Evolutionary conservation across 2,797 vertebrate species (phyloP).

Genomic region (Lutjanus argentimaculatus): DNA sequence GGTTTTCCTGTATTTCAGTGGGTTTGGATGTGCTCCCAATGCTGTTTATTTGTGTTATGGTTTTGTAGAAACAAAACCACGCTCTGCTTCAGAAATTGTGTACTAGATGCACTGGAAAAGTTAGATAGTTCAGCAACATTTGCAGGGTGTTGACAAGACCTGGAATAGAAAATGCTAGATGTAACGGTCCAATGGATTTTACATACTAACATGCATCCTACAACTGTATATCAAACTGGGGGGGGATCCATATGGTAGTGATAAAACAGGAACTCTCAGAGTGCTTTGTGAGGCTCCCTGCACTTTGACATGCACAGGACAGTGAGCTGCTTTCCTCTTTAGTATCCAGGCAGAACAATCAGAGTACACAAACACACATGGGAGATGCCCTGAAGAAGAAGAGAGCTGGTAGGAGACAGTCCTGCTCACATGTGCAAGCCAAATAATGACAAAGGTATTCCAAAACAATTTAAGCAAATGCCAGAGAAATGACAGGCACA

Average conservation of each 20-base stretch:
- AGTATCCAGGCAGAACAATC: constrained; percentile 24
- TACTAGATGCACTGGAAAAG: not conserved
- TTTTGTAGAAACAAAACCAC: constrained; percentile 30
- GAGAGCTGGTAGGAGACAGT: constrained; percentile 5
- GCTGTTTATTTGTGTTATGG: constrained; percentile 54
- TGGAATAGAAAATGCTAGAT: constrained; percentile 8
- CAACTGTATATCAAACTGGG: constrained; percentile 10
- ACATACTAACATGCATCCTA: constrained; percentile 17
- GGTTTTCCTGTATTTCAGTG: constrained; percentile 12
- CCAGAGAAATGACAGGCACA: constrained; percentile 31
- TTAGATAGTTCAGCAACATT: constrained; percentile 11
- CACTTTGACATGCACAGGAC: constrained; percentile 6
- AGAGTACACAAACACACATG: constrained; percentile 25
- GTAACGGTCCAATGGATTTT: constrained; percentile 29
- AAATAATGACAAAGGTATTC: constrained; percentile 54
- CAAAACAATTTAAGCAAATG: constrained; percentile 40
- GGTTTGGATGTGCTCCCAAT: constrained; percentile 30
- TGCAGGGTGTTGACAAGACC: constrained; percentile 11
- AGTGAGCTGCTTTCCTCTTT: constrained; percentile 46
- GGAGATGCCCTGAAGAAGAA: constrained; percentile 2
- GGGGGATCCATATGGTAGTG: constrained; percentile 31
- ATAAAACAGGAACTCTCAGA: constrained; percentile 56
- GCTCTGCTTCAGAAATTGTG: constrained; percentile 12
- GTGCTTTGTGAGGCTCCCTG: constrained; percentile 26
- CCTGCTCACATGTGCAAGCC: constrained; percentile 19